A percentile compares a stretch with the other conserved stretches of the same genome.
These are phyloP conservation scores for Tachystola acroxantha DNA, from an alignment of 2,888 invertebrate species.

Conservation along the genomic window DNA sequence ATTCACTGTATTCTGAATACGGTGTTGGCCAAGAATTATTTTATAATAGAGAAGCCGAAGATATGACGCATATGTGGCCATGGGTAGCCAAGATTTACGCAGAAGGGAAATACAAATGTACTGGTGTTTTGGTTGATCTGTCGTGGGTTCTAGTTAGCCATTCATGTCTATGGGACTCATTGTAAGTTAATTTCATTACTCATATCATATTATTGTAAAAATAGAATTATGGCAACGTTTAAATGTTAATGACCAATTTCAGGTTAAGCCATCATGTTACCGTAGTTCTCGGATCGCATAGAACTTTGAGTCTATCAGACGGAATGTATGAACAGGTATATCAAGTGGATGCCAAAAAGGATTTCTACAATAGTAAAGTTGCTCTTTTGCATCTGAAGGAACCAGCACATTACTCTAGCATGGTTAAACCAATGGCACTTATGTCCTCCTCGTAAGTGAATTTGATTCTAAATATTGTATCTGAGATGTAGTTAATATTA, in stretches of 20 bases:
- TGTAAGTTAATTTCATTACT: constrained; percentile 35
- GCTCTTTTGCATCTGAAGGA: constrained; percentile 80
- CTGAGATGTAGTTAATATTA: too few species aligned
- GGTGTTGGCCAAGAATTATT: constrained; percentile 36
- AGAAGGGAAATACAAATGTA: constrained; percentile 83
- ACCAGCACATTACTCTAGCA: constrained; percentile 77
- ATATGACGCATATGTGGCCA: constrained; percentile 69
- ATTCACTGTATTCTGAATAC: constrained; percentile 54
- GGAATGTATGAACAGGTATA: constrained; percentile 85
- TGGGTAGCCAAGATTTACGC: constrained; percentile 86
- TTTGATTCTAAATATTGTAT: too few species aligned
- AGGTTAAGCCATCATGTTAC: constrained; percentile 79
- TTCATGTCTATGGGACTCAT: constrained; percentile 67
- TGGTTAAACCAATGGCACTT: constrained; percentile 82
- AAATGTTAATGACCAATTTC: too few species aligned
- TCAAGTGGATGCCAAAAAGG: constrained; percentile 77
- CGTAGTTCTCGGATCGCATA: constrained; percentile 83
- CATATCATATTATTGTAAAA: background rate
- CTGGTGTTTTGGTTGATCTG: constrained; percentile 81
- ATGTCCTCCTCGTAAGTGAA: constrained; percentile 70
- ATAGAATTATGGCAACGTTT: background rate
- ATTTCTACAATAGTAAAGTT: constrained; percentile 78
- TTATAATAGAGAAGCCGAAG: constrained; percentile 28
- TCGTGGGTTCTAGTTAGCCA: constrained; percentile 82
- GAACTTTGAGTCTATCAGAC: constrained; percentile 72